Percentiles rank a stretch among this genome's conserved stretches.
Conservation (phyloP, 2,888 invertebrate genomes). For the Drosophila pseudotakahashii region DNA sequence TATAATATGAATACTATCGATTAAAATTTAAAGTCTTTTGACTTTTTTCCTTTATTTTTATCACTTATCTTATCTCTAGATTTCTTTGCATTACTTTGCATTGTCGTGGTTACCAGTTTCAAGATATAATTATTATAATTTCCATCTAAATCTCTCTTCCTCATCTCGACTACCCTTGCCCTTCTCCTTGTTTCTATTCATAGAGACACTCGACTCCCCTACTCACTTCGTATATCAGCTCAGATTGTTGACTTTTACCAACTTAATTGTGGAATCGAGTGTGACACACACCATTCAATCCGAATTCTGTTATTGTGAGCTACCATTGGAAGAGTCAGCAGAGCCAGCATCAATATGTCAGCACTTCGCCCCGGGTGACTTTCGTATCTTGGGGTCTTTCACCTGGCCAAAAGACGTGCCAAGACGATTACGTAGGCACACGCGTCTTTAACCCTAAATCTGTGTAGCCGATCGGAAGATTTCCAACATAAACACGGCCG, state of each 20-base stretch:
- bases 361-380: constrained; percentile 28
- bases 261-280: constrained; percentile 37
- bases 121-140: constrained; percentile 13
- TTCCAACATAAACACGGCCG: constrained; percentile 27
- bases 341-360: constrained; percentile 38
- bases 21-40: neutral
- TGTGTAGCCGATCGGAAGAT: constrained; percentile 24
- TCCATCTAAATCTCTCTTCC: neutral
- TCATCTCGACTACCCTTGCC: too few species aligned
- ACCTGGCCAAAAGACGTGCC: constrained; percentile 21
- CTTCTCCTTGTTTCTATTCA: neutral
- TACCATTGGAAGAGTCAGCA: constrained; percentile 22
- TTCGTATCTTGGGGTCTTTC: constrained; percentile 42
- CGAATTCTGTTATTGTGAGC: constrained; percentile 32
- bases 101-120: constrained; percentile 4
- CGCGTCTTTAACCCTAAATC: constrained; percentile 20
- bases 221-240: constrained; percentile 7
- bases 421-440: constrained; percentile 60
- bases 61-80: neutral
- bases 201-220: neutral
- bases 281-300: constrained; percentile 34
- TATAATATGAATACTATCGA: too few species aligned
- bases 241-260: constrained; percentile 38
- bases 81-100: neutral
- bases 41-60: neutral